Evolutionary conservation across 1,140 invertebrate species (phyloP).

Genomic region (Oppia nitens): DNA sequence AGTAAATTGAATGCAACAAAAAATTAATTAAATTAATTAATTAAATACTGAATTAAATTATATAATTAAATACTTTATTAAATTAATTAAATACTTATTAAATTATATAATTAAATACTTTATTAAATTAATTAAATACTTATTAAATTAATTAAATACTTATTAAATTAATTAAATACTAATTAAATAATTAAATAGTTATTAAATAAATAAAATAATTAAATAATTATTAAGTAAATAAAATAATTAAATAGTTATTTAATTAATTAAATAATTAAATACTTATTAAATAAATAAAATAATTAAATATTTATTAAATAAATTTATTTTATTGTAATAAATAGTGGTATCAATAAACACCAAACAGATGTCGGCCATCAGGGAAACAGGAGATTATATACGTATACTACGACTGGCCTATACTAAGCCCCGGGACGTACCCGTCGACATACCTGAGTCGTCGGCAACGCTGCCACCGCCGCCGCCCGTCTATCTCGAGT

Average conservation of each 20-base stretch:
- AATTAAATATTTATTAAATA: background rate
- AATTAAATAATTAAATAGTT: no score
- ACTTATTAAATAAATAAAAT: background rate
- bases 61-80: no score
- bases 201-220: no score
- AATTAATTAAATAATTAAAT: background rate
- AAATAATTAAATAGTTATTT: background rate
- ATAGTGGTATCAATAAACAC: conserved; percentile 9
- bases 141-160: no score
- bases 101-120: no score
- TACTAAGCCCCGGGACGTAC: conserved; percentile 12
- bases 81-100: no score
- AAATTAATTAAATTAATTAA: no score
- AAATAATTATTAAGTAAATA: no score
- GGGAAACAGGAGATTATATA: conserved; percentile 20
- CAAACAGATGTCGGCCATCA: conserved; percentile 11
- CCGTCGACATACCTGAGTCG: background rate
- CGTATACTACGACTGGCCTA: conserved; percentile 21
- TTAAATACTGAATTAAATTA: no score
- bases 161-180: no score
- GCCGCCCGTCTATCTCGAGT: conserved; percentile 6
- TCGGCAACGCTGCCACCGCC: conserved; percentile 4
- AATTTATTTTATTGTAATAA: background rate
- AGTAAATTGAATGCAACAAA: conserved; percentile 10
- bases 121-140: no score